These are phyloP conservation scores for Silurus meridionalis DNA, from an alignment of 2,113 vertebrate genomes.

Conservation along the genomic window DNA sequence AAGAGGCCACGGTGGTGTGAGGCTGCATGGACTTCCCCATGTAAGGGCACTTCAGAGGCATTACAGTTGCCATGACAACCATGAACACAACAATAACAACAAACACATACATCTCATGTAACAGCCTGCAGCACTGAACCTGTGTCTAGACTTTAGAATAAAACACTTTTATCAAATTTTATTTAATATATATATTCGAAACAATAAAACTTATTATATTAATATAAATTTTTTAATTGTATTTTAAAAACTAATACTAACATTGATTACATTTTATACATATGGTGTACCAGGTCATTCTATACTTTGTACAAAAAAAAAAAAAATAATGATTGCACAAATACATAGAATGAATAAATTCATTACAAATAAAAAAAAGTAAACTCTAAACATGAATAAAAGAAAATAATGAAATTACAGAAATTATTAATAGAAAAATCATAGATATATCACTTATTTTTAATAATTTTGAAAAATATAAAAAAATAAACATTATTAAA, in stretches of 20 bases:
- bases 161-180: too few species aligned
- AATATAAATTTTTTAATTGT: too few species aligned
- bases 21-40: slow-evolving; percentile 32
- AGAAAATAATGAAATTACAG: neutral
- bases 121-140: too few species aligned
- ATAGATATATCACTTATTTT: too few species aligned
- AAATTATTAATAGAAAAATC: neutral
- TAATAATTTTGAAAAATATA: neutral
- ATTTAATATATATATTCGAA: too few species aligned
- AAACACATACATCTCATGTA: neutral
- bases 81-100: slow-evolving; percentile 1
- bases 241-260: neutral
- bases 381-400: too few species aligned
- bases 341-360: neutral
- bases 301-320: neutral
- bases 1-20: slow-evolving; percentile 6
- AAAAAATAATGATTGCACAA: neutral
- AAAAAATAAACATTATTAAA: neutral
- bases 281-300: neutral
- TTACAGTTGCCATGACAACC: neutral
- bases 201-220: too few species aligned
- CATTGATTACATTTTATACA: neutral
- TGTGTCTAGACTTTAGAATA: too few species aligned
- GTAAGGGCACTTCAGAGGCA: slow-evolving; percentile 41
- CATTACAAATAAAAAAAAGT: neutral